Percentiles rank a stretch among this genome's conserved stretches.
Conservation (phyloP, 2,797 vertebrate genomes). For the Falco rusticolus region DNA sequence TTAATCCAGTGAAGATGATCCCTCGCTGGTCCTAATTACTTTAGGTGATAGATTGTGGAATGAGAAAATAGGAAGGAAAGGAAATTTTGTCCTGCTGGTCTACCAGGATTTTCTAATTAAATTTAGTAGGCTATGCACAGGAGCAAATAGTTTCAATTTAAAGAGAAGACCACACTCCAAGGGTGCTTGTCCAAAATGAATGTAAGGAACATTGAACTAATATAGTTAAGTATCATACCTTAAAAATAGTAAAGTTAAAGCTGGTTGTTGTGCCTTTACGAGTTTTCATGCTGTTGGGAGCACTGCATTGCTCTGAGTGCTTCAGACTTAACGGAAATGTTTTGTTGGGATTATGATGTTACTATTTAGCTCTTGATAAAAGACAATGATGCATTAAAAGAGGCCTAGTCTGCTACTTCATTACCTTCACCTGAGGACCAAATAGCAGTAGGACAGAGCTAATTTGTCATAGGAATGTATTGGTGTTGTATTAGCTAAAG, state of each 20-base stretch:
- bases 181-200: conserved; percentile 50
- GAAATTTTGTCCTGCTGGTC: conserved; percentile 80
- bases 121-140: conserved; percentile 87
- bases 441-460: neutral
- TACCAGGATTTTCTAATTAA: conserved; percentile 91
- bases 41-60: conserved; percentile 84
- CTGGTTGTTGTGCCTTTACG: neutral
- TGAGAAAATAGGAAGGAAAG: conserved; percentile 83
- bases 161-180: conserved; percentile 75
- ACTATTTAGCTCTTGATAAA: neutral
- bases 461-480: neutral
- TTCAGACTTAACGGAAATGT: neutral
- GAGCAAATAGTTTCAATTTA: conserved; percentile 85
- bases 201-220: neutral
- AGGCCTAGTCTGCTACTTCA: neutral
- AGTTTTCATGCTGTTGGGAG: neutral
- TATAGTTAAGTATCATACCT: neutral
- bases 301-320: rapidly evolving
- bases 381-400: neutral
- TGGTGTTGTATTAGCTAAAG: neutral
- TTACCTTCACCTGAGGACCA: neutral
- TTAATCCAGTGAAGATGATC: conserved; percentile 88
- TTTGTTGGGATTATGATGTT: neutral
- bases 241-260: conserved; percentile 14
- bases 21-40: conserved; percentile 84